These are phyloP conservation scores for Bombus vancouverensis DNA, from an alignment of 1,140 invertebrate species.

Conservation along the genomic window DNA sequence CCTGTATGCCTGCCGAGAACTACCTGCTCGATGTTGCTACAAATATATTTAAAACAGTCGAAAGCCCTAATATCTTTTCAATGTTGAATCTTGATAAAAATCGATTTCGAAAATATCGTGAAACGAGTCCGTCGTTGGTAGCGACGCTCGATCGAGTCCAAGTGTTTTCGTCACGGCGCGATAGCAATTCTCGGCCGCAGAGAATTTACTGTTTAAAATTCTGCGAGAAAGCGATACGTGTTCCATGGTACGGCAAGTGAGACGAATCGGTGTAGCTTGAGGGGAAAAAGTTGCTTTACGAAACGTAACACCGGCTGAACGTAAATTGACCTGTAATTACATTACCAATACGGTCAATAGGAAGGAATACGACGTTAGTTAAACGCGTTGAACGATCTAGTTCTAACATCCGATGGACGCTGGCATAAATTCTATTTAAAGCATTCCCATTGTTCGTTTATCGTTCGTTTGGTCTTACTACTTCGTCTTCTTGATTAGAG, in stretches of 20 bases:
- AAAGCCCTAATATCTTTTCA: too few species aligned
- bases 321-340: constrained; percentile 35
- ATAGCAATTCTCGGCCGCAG: background rate
- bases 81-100: background rate
- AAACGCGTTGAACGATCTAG: background rate
- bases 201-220: constrained; percentile 17
- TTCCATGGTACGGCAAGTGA: background rate
- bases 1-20: too few species aligned
- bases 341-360: background rate
- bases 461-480: background rate
- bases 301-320: background rate
- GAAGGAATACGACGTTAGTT: background rate
- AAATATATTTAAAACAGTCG: too few species aligned
- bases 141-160: background rate
- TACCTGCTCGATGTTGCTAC: too few species aligned
- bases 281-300: background rate
- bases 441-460: background rate
- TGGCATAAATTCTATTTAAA: background rate
- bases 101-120: too few species aligned
- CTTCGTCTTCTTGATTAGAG: too few species aligned
- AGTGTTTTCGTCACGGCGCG: background rate
- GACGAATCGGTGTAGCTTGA: constrained; percentile 12
- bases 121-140: too few species aligned
- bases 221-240: constrained; percentile 30
- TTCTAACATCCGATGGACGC: background rate